Evolutionary conservation across 2,113 vertebrate genomes (phyloP).

Genomic region (Macrotus californicus): DNA sequence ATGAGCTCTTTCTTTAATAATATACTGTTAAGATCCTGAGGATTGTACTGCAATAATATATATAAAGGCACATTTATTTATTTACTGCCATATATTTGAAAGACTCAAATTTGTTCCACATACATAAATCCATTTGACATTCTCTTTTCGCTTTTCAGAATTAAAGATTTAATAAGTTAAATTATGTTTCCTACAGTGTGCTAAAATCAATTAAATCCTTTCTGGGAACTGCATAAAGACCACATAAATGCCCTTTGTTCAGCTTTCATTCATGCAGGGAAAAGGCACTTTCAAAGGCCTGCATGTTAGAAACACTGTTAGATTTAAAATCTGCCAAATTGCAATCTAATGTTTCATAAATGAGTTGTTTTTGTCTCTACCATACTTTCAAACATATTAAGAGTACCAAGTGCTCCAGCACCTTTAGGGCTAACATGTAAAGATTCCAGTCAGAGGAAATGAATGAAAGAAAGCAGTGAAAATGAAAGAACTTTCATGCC

Average conservation of each 20-base stretch:
- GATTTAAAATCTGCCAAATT: neutral
- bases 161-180: neutral
- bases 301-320: neutral
- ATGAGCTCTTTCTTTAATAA: neutral
- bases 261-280: neutral
- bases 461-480: neutral
- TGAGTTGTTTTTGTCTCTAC: neutral
- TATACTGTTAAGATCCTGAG: neutral
- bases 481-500: neutral
- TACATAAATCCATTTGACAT: neutral
- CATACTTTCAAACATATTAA: neutral
- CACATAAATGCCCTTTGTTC: neutral
- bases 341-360: neutral
- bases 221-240: neutral
- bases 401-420: too few species aligned
- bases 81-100: neutral
- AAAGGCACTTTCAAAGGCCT: neutral
- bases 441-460: neutral
- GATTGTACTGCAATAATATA: neutral
- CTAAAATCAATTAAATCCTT: neutral
- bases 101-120: neutral
- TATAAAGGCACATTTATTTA: neutral
- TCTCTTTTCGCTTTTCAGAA: neutral
- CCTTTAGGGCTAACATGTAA: neutral
- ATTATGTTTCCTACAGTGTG: neutral